Evolutionary conservation across 2,888 invertebrate genomes (phyloP).

Genomic region (Apodemia zela): DNA sequence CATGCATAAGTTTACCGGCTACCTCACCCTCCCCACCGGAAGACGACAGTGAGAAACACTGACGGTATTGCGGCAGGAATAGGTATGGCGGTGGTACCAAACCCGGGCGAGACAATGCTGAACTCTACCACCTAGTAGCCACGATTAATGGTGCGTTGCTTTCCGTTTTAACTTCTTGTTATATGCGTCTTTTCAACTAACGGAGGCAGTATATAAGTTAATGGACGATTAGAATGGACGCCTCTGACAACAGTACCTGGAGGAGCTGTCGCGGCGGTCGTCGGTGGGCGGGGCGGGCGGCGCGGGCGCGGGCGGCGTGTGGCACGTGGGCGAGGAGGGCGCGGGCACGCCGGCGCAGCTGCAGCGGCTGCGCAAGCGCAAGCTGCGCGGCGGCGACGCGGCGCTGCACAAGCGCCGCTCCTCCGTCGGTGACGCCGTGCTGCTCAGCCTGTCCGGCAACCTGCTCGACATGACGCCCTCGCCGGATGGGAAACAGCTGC

Average conservation of each 20-base stretch:
- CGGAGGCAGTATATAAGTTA: too few species aligned
- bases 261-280: constrained; percentile 72
- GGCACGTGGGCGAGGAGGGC: constrained; percentile 31
- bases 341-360: constrained; percentile 61
- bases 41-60: too few species aligned
- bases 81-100: too few species aligned
- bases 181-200: too few species aligned
- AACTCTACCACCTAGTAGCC: too few species aligned
- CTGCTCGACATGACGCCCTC: constrained; percentile 93
- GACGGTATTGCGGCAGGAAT: too few species aligned
- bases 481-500: constrained; percentile 84
- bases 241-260: constrained; percentile 53
- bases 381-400: constrained; percentile 81
- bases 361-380: constrained; percentile 87
- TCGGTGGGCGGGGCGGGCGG: constrained; percentile 54
- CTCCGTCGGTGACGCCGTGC: constrained; percentile 91
- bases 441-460: constrained; percentile 91
- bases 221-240: too few species aligned
- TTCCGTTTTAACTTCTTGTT: too few species aligned
- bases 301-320: constrained; percentile 32
- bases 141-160: too few species aligned
- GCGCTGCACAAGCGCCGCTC: constrained; percentile 89
- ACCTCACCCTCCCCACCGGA: too few species aligned
- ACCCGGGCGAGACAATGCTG: too few species aligned
- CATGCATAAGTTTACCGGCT: too few species aligned